Conservation (phyloP, 92 coral and sea anemone species). For the Phenganax subtilis region DNA sequence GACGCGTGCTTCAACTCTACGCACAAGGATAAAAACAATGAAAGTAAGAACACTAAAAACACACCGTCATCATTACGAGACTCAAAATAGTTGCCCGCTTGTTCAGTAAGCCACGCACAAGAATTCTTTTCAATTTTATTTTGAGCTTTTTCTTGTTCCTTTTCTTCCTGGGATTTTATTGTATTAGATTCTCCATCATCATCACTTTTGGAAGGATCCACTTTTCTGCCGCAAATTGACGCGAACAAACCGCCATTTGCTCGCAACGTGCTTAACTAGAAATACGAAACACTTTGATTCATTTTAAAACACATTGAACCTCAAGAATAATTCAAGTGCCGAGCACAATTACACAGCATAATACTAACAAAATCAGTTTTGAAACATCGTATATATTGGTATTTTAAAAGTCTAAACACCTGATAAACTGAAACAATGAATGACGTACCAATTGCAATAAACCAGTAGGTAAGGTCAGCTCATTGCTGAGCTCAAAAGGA, state of each 20-base stretch:
- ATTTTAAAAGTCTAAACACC: neutral
- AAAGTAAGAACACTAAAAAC: neutral
- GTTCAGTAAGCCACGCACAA: slow-evolving; percentile 31
- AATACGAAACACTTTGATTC: neutral
- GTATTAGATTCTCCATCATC: neutral
- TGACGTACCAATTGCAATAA: slow-evolving; percentile 18
- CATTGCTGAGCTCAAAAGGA: slow-evolving; percentile 5
- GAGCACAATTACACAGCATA: too few species aligned
- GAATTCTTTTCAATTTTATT: slow-evolving; percentile 21
- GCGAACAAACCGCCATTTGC: slow-evolving; percentile 3
- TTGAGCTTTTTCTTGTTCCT: slow-evolving; percentile 12
- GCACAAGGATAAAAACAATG: neutral
- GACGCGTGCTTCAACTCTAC: neutral
- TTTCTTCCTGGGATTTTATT: neutral
- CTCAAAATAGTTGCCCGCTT: neutral
- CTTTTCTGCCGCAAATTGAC: slow-evolving; percentile 12
- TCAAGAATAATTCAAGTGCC: too few species aligned
- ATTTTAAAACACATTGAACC: neutral
- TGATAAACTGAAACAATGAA: neutral
- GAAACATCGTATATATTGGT: neutral
- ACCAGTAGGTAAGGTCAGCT: slow-evolving; percentile 16
- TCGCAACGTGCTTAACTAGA: neutral
- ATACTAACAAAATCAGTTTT: too few species aligned
- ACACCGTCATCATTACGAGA: slow-evolving; percentile 17
- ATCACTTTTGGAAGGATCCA: neutral